Evolutionary conservation across 2,888 invertebrate species (phyloP).

Genomic region (Drepanosiphum platanoidis): DNA sequence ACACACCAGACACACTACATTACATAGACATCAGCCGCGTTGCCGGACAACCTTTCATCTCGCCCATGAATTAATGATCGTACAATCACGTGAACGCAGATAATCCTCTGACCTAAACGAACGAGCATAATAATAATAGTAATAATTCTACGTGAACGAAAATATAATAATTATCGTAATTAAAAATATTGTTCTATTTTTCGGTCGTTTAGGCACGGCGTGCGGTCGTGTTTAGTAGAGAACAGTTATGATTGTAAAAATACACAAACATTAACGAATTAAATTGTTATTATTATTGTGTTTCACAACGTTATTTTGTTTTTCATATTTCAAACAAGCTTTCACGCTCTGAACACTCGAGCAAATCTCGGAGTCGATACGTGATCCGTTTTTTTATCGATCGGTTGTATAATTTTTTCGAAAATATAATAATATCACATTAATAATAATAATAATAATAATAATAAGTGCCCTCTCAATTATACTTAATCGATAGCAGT

Average conservation of each 20-base stretch:
- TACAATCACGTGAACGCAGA: conserved; percentile 42
- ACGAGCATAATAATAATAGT: too few species aligned
- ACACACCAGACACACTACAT: background rate
- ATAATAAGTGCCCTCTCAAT: too few species aligned
- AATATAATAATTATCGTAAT: conserved; percentile 16
- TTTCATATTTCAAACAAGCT: too few species aligned
- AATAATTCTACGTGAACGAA: conserved; percentile 20
- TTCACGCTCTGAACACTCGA: too few species aligned
- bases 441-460: too few species aligned
- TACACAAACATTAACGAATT: too few species aligned
- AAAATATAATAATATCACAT: background rate
- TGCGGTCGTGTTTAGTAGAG: background rate
- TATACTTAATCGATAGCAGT: too few species aligned
- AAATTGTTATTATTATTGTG: background rate
- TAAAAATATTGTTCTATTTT: conserved; percentile 9
- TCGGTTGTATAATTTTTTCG: too few species aligned
- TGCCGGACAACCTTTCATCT: conserved; percentile 45
- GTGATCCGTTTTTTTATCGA: too few species aligned
- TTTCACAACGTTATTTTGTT: too few species aligned
- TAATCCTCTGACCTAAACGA: conserved; percentile 33
- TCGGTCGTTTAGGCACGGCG: background rate
- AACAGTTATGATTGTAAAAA: background rate
- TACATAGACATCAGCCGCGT: background rate
- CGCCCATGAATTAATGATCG: conserved; percentile 10
- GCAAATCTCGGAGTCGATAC: too few species aligned